Evolutionary conservation across 1,140 invertebrate species (phyloP).

Genomic region (Drosophila tropicalis): DNA sequence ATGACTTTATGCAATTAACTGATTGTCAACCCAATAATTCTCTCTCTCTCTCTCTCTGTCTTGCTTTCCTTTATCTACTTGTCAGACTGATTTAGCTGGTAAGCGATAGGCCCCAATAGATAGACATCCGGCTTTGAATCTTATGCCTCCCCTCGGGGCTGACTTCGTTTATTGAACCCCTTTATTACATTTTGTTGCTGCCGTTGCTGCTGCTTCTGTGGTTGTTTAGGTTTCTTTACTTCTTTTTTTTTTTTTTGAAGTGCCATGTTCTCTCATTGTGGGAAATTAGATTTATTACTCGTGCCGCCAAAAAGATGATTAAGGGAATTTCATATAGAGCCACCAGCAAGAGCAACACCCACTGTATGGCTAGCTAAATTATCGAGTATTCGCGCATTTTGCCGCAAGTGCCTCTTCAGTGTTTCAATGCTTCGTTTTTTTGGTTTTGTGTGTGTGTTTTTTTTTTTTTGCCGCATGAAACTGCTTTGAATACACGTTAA

Average conservation of each 20-base stretch:
- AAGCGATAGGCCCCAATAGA: constrained; percentile 7
- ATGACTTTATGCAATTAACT: constrained; percentile 13
- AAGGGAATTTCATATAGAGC: constrained; percentile 54
- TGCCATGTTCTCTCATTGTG: constrained; percentile 44
- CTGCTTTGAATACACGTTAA: neutral
- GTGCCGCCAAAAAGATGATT: constrained; percentile 45
- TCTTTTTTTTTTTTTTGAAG: constrained; percentile 29
- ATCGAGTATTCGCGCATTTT: constrained; percentile 8
- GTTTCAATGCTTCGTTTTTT: neutral
- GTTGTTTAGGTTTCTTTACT: constrained; percentile 24
- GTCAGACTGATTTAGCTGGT: constrained; percentile 9
- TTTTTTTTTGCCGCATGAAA: constrained; percentile 2
- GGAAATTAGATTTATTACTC: constrained; percentile 68
- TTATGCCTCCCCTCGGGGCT: constrained; percentile 7
- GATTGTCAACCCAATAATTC: neutral
- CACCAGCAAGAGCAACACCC: constrained; percentile 18
- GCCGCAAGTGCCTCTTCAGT: constrained; percentile 46
- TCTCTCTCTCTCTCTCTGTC: neutral
- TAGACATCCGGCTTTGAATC: constrained; percentile 12
- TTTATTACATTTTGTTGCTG: constrained; percentile 10
- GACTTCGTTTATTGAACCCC: constrained; percentile 12
- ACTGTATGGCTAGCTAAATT: constrained; percentile 4
- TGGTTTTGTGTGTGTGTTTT: no score
- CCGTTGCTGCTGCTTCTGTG: constrained; percentile 19
- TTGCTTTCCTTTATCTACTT: neutral